Conservation (phyloP, 2,888 invertebrate species). For the Macrophya alboannulata region DNA sequence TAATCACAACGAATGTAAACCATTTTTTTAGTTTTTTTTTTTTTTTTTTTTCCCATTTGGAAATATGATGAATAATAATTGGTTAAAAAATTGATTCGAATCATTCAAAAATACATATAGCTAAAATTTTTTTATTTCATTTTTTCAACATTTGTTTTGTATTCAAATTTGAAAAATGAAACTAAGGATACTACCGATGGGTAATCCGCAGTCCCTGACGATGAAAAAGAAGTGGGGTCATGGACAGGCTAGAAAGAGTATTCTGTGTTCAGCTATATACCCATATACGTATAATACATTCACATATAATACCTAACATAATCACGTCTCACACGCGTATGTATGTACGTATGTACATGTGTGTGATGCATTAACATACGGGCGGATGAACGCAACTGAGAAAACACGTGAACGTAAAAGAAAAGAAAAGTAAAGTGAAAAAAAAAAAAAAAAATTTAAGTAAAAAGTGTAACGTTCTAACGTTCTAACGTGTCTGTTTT, state of each 20-base stretch:
- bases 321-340: neutral
- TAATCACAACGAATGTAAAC: too few species aligned
- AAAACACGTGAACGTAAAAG: slow-evolving; percentile 40
- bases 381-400: slow-evolving; percentile 38
- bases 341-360: neutral
- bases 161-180: neutral
- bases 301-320: neutral
- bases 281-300: neutral
- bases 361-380: neutral
- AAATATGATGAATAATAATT: too few species aligned
- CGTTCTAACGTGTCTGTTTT: neutral
- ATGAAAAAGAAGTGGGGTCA: slow-evolving; percentile 6
- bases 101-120: too few species aligned
- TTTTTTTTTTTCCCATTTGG: too few species aligned
- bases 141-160: too few species aligned
- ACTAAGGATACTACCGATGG: neutral
- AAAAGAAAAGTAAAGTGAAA: neutral
- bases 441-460: neutral
- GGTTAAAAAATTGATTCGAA: too few species aligned
- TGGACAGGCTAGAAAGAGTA: neutral
- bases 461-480: neutral
- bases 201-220: neutral
- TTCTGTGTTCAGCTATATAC: neutral
- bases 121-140: too few species aligned
- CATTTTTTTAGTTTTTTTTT: too few species aligned